Evolutionary conservation across 2,888 invertebrate species (phyloP).

Genomic region (Cinara cedri): DNA sequence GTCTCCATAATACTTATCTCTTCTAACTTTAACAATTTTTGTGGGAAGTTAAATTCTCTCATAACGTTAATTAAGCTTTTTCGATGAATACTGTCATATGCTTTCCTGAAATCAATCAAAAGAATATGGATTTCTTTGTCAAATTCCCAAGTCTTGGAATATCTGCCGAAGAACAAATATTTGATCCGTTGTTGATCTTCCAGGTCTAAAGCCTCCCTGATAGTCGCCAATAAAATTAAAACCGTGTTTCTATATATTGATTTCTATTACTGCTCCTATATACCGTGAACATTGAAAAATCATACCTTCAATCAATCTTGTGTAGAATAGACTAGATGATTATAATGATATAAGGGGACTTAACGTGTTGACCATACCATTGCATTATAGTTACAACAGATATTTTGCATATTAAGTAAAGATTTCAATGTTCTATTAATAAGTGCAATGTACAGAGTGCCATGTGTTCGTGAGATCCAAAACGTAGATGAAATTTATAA

Average conservation of each 20-base stretch:
- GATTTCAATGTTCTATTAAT: background rate
- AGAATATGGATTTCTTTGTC: too few relatives aligned
- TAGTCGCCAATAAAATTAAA: too few relatives aligned
- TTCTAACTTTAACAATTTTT: too few relatives aligned
- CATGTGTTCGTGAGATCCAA: slow-evolving; percentile 83
- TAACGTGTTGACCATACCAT: slow-evolving; percentile 83
- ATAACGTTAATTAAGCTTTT: too few relatives aligned
- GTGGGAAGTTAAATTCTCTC: too few relatives aligned
- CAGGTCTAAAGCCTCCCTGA: too few relatives aligned
- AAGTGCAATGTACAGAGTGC: slow-evolving; percentile 68
- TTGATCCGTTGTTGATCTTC: too few relatives aligned
- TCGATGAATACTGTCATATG: too few relatives aligned
- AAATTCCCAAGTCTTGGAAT: too few relatives aligned
- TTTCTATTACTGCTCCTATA: background rate
- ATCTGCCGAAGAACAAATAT: too few relatives aligned
- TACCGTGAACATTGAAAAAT: slow-evolving; percentile 63
- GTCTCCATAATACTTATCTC: too few relatives aligned
- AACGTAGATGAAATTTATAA: slow-evolving; percentile 69
- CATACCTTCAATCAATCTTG: slow-evolving; percentile 73
- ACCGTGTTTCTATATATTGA: background rate
- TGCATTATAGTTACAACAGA: slow-evolving; percentile 76
- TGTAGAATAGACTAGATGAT: slow-evolving; percentile 61
- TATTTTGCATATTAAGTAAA: background rate
- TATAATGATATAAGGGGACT: slow-evolving; percentile 72
- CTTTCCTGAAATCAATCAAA: too few relatives aligned